A percentile compares a stretch with the other conserved stretches of the same genome.
Evolutionary conservation across 1,140 invertebrate species (phyloP).

Genomic region (Papilio glaucus): DNA sequence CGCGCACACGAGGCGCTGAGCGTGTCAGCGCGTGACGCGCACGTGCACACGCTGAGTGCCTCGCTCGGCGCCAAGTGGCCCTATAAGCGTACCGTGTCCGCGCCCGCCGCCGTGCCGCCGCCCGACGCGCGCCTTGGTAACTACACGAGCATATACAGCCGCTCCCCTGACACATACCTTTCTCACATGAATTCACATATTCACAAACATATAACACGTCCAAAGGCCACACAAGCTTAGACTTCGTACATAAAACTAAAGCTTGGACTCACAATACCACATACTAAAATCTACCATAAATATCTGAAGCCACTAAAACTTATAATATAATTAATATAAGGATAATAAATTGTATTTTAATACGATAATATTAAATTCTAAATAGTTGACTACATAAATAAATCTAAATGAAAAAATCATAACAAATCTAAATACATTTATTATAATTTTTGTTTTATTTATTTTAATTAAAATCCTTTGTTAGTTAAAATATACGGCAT

Average conservation of each 20-base stretch:
- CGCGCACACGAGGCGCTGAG: constrained; percentile 95
- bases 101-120: constrained; percentile 92
- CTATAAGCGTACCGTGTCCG: constrained; percentile 96
- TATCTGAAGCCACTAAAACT: neutral
- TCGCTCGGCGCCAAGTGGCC: constrained; percentile 97
- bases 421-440: neutral
- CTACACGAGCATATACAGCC: constrained; percentile 29
- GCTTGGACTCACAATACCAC: too few species aligned
- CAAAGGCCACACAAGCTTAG: neutral
- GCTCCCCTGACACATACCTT: too few species aligned
- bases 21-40: constrained; percentile 84
- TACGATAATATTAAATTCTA: neutral
- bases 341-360: neutral
- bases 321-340: too few species aligned
- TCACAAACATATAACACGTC: neutral
- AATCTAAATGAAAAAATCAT: neutral
- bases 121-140: constrained; percentile 91
- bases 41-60: constrained; percentile 92
- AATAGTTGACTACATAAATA: neutral
- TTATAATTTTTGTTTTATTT: neutral
- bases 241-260: too few species aligned
- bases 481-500: neutral
- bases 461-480: neutral
- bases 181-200: neutral
- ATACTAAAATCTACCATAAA: neutral